Percentiles rank a stretch among this genome's conserved stretches.
Evolutionary conservation across 2,797 vertebrate species (phyloP).

Genomic region (Chelmon rostratus): DNA sequence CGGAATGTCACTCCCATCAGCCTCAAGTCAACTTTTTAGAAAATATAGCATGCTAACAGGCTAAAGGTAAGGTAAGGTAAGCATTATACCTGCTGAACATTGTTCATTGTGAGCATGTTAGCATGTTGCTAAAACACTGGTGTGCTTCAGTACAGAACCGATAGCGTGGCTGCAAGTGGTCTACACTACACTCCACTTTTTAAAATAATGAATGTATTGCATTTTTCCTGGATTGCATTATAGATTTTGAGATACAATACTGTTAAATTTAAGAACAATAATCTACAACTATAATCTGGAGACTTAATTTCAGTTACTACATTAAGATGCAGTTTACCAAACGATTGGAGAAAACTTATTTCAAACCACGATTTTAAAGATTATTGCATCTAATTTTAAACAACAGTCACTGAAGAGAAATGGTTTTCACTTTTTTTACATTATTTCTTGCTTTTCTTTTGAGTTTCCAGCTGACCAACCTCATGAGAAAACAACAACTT

Average conservation of each 20-base stretch:
- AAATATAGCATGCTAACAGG: neutral
- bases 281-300: neutral
- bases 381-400: neutral
- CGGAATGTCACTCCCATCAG: neutral
- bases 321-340: neutral
- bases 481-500: neutral
- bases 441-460: neutral
- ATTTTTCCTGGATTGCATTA: neutral
- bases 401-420: neutral
- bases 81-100: neutral
- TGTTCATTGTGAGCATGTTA: neutral
- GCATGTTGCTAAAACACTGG: neutral
- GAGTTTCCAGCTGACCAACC: neutral
- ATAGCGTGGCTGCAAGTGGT: neutral
- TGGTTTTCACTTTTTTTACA: neutral
- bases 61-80: no score
- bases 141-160: neutral
- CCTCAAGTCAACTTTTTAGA: neutral
- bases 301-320: no score
- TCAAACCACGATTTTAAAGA: neutral
- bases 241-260: neutral
- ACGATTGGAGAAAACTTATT: neutral
- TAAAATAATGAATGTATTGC: neutral
- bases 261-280: neutral
- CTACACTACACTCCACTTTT: neutral